Evolutionary conservation across 2,113 vertebrate genomes (phyloP).

Genomic region (Plecotus auritus): DNA sequence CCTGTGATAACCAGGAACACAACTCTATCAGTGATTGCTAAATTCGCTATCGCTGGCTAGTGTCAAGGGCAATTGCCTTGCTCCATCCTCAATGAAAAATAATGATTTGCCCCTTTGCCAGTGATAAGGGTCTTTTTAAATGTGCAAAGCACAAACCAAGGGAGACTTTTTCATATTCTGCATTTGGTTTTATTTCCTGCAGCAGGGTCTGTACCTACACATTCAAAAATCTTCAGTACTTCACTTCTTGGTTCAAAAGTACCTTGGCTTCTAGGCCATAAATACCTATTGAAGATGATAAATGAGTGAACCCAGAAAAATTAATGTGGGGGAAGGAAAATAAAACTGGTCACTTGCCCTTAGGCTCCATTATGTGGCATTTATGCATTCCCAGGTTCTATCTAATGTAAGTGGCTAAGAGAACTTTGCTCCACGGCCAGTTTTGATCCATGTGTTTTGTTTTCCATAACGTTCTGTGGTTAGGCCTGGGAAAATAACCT

Average conservation of each 20-base stretch:
- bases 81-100: not conserved
- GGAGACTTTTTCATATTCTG: not conserved
- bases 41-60: not conserved
- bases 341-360: not conserved
- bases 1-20: not conserved
- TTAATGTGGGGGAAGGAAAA: not conserved
- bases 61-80: not conserved
- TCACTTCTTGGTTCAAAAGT: not conserved
- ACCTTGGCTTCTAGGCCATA: not conserved
- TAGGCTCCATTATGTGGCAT: not conserved
- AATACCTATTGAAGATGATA: not conserved
- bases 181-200: not conserved
- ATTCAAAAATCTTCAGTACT: not conserved
- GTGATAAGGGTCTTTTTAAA: not conserved
- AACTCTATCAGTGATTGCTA: not conserved
- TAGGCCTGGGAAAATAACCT: conserved; percentile 18
- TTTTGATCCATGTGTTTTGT: conserved; percentile 31
- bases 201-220: not conserved
- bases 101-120: not conserved
- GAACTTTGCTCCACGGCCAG: conserved; percentile 1
- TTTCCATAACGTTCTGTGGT: not conserved
- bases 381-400: not conserved
- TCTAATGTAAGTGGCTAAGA: not conserved
- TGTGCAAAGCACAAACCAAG: not conserved
- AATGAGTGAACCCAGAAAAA: conserved; percentile 4